Percentiles rank a stretch among this genome's conserved stretches.
These are phyloP conservation scores for Irena cyanogastra DNA, from an alignment of 2,113 vertebrate species.

Conservation along the genomic window DNA sequence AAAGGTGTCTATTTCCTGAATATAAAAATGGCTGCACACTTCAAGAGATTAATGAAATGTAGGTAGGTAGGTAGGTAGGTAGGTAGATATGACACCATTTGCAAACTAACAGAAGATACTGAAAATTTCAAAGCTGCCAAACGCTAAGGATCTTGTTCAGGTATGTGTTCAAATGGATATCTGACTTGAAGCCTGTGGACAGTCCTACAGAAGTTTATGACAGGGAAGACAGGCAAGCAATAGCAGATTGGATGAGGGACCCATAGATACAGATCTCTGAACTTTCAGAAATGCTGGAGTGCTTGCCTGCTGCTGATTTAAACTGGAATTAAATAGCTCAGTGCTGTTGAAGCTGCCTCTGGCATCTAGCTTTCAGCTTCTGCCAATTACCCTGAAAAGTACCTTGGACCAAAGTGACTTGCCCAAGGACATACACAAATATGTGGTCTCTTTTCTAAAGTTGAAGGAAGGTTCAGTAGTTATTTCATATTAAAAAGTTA, in stretches of 20 bases:
- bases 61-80: background rate
- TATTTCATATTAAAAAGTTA: background rate
- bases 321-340: background rate
- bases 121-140: background rate
- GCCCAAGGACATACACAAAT: background rate
- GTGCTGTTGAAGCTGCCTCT: background rate
- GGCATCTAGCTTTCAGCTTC: background rate
- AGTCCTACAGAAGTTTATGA: background rate
- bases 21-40: background rate
- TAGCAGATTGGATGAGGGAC: background rate
- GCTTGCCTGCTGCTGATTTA: background rate
- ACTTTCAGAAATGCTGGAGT: background rate
- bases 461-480: background rate
- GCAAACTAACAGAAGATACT: background rate
- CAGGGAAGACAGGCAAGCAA: background rate
- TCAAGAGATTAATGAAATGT: background rate
- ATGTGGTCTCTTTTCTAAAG: background rate
- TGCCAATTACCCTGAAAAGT: background rate
- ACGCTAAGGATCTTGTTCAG: background rate
- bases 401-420: background rate
- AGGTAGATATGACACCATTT: background rate
- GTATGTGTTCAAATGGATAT: background rate
- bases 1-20: background rate
- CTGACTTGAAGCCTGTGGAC: background rate
- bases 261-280: background rate